These are phyloP conservation scores for Orius laevigatus DNA, from an alignment of 1,140 invertebrate species.

Conservation along the genomic window DNA sequence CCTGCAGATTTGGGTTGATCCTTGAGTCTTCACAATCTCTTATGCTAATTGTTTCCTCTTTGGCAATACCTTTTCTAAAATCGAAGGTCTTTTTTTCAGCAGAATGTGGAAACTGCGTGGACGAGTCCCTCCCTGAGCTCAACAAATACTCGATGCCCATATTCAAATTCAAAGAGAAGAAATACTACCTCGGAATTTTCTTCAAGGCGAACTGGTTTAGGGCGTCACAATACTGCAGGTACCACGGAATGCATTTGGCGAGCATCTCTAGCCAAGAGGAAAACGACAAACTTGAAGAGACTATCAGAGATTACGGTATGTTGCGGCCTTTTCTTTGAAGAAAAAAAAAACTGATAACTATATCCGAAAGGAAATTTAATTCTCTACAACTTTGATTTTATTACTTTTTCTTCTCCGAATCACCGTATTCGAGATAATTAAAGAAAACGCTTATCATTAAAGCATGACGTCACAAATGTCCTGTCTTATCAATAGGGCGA, in stretches of 20 bases:
- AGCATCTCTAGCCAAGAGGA: slow-evolving; percentile 77
- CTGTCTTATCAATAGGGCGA: too few relatives aligned
- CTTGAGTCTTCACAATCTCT: too few relatives aligned
- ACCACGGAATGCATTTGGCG: slow-evolving; percentile 80
- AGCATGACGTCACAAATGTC: too few relatives aligned
- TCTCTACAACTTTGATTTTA: too few relatives aligned
- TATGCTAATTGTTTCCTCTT: too few relatives aligned
- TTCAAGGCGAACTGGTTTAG: slow-evolving; percentile 90
- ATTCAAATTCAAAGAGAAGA: slow-evolving; percentile 66
- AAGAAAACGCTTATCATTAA: background rate
- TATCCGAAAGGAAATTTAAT: too few relatives aligned
- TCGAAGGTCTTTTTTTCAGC: slow-evolving; percentile 26
- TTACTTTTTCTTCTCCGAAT: too few relatives aligned
- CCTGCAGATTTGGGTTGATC: too few relatives aligned
- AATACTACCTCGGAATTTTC: slow-evolving; percentile 71
- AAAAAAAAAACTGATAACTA: too few relatives aligned
- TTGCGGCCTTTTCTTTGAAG: too few relatives aligned
- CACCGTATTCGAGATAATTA: too few relatives aligned
- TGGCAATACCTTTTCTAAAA: too few relatives aligned
- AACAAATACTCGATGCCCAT: slow-evolving; percentile 78
- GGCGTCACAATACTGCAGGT: slow-evolving; percentile 76
- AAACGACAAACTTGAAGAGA: slow-evolving; percentile 69
- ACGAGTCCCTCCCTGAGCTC: slow-evolving; percentile 36
- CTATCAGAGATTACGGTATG: slow-evolving; percentile 62
- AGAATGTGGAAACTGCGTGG: slow-evolving; percentile 55